phyloP scores from a whole-genome alignment of 2,888 invertebrate genomes.

The Anarsia innoxiella region DNA sequence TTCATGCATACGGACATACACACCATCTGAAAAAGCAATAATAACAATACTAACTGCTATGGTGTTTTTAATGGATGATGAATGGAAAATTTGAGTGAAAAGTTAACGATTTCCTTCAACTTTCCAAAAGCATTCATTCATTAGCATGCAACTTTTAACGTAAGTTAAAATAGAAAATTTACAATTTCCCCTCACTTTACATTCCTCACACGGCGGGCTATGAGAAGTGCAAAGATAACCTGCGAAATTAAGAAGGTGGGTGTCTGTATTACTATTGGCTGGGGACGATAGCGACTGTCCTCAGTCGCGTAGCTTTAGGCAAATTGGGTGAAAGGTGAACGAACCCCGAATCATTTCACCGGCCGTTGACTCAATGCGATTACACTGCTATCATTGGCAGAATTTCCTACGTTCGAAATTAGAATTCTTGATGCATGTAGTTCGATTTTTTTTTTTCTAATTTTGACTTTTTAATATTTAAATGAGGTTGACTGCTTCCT shows the following conservation, averaged over 20 bases:
- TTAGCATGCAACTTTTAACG: neutral
- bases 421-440: too few species aligned
- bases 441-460: too few species aligned
- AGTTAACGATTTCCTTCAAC: neutral
- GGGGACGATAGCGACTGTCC: conserved; percentile 30
- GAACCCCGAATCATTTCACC: conserved; percentile 52
- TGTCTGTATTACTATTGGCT: neutral
- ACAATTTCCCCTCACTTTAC: conserved; percentile 6
- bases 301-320: conserved; percentile 41
- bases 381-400: conserved; percentile 53
- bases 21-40: too few species aligned
- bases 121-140: neutral
- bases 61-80: too few species aligned
- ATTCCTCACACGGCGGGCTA: neutral
- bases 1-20: too few species aligned
- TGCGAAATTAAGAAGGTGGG: neutral
- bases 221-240: conserved; percentile 3
- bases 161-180: neutral
- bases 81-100: neutral
- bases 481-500: too few species aligned
- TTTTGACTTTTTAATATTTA: too few species aligned
- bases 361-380: conserved; percentile 56
- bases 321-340: conserved; percentile 66
- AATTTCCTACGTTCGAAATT: conserved; percentile 45
- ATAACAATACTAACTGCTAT: too few species aligned